phyloP scores from a whole-genome alignment of 2,797 vertebrate species.

The Aulostomus chinensis region DNA sequence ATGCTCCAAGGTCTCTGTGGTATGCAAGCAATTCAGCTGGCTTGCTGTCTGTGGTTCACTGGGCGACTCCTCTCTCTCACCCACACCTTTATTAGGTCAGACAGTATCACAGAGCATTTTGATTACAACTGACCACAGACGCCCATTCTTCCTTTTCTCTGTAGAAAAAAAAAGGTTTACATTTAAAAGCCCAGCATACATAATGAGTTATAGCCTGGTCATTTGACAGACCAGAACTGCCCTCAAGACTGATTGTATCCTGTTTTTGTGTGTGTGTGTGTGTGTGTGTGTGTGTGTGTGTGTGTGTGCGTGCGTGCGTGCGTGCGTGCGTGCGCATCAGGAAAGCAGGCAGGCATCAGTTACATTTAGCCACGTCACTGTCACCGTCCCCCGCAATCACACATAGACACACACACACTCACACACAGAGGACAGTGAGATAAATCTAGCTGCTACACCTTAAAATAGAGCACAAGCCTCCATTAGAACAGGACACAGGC shows the following conservation, averaged over 20 bases:
- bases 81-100: conserved; percentile 35
- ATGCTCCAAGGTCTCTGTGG: conserved; percentile 60
- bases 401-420: too few relatives aligned
- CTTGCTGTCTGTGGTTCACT: conserved; percentile 32
- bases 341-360: conserved; percentile 61
- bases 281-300: too few relatives aligned
- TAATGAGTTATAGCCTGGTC: conserved; percentile 6
- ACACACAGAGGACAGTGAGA: conserved; percentile 73
- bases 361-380: conserved; percentile 62
- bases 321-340: conserved; percentile 54
- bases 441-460: conserved; percentile 67
- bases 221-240: conserved; percentile 28
- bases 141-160: too few relatives aligned
- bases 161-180: neutral
- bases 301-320: too few relatives aligned
- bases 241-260: conserved; percentile 45
- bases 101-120: too few relatives aligned
- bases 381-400: conserved; percentile 61
- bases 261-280: too few relatives aligned
- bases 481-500: conserved; percentile 68
- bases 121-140: too few relatives aligned
- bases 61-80: conserved; percentile 32
- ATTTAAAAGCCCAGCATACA: conserved; percentile 14
- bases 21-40: conserved; percentile 54
- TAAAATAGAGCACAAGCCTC: conserved; percentile 64